Percentiles rank a stretch among this genome's conserved stretches.
These are phyloP conservation scores for Heptranchias perlo DNA, from an alignment of 2,113 vertebrate genomes.

Conservation along the genomic window DNA sequence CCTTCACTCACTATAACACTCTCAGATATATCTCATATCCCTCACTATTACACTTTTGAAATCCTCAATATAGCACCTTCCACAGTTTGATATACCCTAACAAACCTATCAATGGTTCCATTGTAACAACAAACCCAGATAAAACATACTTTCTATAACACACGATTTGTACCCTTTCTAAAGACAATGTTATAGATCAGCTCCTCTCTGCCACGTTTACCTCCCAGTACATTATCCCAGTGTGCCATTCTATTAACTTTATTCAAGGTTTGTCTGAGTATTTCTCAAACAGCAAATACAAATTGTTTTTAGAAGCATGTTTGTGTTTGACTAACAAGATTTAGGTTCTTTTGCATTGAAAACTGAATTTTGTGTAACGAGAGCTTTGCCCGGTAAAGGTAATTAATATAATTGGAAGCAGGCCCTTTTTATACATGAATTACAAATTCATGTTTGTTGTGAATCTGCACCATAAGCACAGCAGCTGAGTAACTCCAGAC, in stretches of 20 bases:
- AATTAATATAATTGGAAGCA: constrained; percentile 36
- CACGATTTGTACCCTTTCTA: background rate
- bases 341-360: background rate
- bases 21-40: background rate
- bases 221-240: background rate
- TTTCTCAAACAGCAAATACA: background rate
- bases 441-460: constrained; percentile 31
- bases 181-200: background rate
- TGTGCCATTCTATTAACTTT: background rate
- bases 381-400: background rate
- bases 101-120: background rate
- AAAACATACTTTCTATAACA: background rate
- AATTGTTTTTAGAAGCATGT: background rate
- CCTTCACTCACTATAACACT: background rate
- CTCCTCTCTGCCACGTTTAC: background rate
- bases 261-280: background rate
- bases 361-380: background rate
- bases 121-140: background rate
- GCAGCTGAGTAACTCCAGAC: background rate
- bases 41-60: background rate
- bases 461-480: background rate
- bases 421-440: background rate
- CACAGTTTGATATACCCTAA: background rate
- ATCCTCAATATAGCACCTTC: too few species aligned
- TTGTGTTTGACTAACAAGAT: constrained; percentile 23